Percentiles rank a stretch among this genome's conserved stretches.
These are phyloP conservation scores for Siniperca undulata DNA, from an alignment of 2,797 vertebrate genomes.

Conservation along the genomic window DNA sequence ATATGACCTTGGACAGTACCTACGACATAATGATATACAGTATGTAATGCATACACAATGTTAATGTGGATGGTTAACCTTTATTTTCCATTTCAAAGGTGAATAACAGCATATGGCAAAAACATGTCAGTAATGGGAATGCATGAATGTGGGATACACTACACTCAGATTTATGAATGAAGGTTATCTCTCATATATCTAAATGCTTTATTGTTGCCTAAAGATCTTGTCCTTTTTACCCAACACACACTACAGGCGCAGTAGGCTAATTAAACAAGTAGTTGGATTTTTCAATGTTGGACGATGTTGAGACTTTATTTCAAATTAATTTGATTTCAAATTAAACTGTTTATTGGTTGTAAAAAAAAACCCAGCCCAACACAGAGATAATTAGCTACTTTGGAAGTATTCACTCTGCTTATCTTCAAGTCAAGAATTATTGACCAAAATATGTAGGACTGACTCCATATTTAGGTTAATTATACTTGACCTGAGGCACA, in stretches of 20 bases:
- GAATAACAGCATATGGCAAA: slow-evolving; percentile 15
- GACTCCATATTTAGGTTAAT: slow-evolving; percentile 58
- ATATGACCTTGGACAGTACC: slow-evolving; percentile 70
- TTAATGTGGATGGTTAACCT: slow-evolving; percentile 42
- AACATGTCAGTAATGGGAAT: slow-evolving; percentile 7
- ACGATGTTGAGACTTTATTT: slow-evolving; percentile 1
- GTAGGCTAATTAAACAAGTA: not conserved
- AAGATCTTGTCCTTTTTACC: not conserved
- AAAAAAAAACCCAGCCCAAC: not conserved
- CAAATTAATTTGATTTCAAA: not conserved
- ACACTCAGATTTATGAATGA: slow-evolving; percentile 17
- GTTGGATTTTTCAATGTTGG: not conserved
- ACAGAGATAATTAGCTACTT: slow-evolving; percentile 29
- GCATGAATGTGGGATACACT: not conserved
- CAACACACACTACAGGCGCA: not conserved
- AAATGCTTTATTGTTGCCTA: not conserved
- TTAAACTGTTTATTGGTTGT: not conserved
- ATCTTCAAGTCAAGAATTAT: slow-evolving; percentile 45
- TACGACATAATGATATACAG: slow-evolving; percentile 34
- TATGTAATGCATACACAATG: slow-evolving; percentile 16
- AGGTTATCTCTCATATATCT: not conserved
- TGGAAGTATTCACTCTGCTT: slow-evolving; percentile 26
- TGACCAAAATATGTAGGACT: slow-evolving; percentile 7
- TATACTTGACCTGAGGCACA: slow-evolving; percentile 43
- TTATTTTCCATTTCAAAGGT: slow-evolving; percentile 42